These are phyloP conservation scores for Cydia strobilella DNA, from an alignment of 1,140 invertebrate genomes.

Conservation along the genomic window DNA sequence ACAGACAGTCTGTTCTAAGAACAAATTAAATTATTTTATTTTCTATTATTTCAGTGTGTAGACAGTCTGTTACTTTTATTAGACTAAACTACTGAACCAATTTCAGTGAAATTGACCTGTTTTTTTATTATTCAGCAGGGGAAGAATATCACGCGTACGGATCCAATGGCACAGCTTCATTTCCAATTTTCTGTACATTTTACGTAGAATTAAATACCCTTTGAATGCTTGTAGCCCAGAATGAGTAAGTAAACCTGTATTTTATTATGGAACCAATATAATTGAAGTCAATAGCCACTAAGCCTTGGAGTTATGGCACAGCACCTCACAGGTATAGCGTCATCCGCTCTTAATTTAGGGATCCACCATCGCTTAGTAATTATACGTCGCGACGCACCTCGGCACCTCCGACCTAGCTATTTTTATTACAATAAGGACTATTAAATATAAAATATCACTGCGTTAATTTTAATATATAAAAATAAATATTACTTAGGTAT, in stretches of 20 bases:
- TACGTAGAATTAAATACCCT: not conserved
- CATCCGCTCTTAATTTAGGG: conserved; percentile 37
- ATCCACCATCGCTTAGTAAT: not conserved
- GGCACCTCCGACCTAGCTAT: not conserved
- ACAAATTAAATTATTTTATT: no score
- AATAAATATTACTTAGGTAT: conserved; percentile 23
- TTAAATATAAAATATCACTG: conserved; percentile 43
- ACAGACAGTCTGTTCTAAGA: no score
- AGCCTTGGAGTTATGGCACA: conserved; percentile 34
- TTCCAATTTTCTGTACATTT: not conserved
- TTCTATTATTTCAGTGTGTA: no score
- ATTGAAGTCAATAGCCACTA: conserved; percentile 38
- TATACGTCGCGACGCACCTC: not conserved
- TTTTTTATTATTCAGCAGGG: no score
- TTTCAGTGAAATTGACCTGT: no score
- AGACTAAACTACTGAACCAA: no score
- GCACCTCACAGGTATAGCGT: not conserved
- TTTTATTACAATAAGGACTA: conserved; percentile 44
- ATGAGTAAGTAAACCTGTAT: conserved; percentile 44
- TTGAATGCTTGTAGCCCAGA: not conserved
- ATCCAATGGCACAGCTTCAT: not conserved
- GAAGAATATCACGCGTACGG: no score
- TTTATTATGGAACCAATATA: conserved; percentile 49
- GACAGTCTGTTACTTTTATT: no score
- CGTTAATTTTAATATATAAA: conserved; percentile 36